Evolutionary conservation across 2,113 vertebrate genomes (phyloP).

Genomic region (Poicephalus meyeri): DNA sequence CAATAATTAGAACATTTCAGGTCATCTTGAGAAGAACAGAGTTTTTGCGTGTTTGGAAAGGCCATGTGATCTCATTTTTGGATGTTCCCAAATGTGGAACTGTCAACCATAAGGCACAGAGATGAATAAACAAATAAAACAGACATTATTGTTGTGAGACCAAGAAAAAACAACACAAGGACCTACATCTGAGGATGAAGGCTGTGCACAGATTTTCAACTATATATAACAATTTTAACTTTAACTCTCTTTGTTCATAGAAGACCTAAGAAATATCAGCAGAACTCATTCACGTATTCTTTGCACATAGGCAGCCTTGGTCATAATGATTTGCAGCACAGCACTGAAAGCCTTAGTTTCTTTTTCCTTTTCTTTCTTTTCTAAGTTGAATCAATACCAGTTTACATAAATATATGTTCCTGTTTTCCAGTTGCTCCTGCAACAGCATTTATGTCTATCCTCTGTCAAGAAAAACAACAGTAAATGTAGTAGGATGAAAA

Average conservation of each 20-base stretch:
- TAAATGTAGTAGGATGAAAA: constrained; percentile 23
- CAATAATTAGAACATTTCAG: constrained; percentile 92
- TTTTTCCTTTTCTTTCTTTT: neutral
- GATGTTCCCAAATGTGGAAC: constrained; percentile 65
- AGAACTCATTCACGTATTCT: neutral
- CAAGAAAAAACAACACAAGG: neutral
- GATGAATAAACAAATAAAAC: constrained; percentile 30
- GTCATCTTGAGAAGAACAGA: constrained; percentile 85
- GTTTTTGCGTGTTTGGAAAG: constrained; percentile 73
- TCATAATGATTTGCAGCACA: constrained; percentile 66
- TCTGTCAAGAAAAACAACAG: constrained; percentile 29
- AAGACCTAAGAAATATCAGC: neutral
- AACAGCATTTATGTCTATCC: constrained; percentile 36
- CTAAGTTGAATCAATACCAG: constrained; percentile 69
- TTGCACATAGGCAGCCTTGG: constrained; percentile 9
- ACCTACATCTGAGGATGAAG: neutral
- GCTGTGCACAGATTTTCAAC: neutral
- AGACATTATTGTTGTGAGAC: neutral
- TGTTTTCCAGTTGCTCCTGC: constrained; percentile 66
- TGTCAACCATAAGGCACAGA: constrained; percentile 21
- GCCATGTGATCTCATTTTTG: constrained; percentile 65
- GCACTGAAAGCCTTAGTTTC: constrained; percentile 42
- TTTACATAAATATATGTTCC: constrained; percentile 77
- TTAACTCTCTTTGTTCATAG: neutral
- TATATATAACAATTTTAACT: neutral